Evolutionary conservation across 1,140 invertebrate species (phyloP).

Genomic region (Cataglyphis hispanica): DNA sequence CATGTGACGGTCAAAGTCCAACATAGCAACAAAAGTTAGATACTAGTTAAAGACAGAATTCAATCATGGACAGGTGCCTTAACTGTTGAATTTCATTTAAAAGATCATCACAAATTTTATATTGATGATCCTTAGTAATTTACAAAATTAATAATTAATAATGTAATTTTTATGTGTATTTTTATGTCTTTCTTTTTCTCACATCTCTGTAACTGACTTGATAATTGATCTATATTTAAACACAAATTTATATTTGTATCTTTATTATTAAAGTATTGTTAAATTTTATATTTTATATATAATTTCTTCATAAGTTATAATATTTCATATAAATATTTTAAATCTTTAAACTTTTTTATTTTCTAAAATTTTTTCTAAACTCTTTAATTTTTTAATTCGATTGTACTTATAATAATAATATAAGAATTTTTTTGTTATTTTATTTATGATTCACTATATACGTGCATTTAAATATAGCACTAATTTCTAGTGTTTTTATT

Average conservation of each 20-base stretch:
- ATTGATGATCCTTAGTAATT: not conserved
- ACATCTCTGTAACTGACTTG: not conserved
- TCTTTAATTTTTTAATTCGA: not conserved
- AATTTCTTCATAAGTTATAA: not conserved
- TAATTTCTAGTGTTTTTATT: too few species aligned
- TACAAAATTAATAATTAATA: not conserved
- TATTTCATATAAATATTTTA: not conserved
- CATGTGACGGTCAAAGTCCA: constrained; percentile 51
- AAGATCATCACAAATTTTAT: not conserved
- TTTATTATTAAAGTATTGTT: not conserved
- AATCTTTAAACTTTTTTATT: not conserved
- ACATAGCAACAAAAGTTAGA: constrained; percentile 31
- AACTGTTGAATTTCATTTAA: not conserved
- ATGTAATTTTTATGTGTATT: not conserved
- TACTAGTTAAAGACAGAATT: constrained; percentile 26
- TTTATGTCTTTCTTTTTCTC: not conserved
- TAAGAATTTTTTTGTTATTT: too few species aligned
- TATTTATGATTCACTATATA: not conserved
- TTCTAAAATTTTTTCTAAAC: not conserved
- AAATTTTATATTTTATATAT: not conserved
- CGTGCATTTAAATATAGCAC: not conserved
- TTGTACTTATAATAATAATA: too few species aligned
- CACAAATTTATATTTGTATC: not conserved
- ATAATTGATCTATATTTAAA: not conserved
- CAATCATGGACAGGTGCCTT: not conserved